These are phyloP conservation scores for Diplazon laetatorius DNA, from an alignment of 2,888 invertebrate genomes.

Conservation along the genomic window DNA sequence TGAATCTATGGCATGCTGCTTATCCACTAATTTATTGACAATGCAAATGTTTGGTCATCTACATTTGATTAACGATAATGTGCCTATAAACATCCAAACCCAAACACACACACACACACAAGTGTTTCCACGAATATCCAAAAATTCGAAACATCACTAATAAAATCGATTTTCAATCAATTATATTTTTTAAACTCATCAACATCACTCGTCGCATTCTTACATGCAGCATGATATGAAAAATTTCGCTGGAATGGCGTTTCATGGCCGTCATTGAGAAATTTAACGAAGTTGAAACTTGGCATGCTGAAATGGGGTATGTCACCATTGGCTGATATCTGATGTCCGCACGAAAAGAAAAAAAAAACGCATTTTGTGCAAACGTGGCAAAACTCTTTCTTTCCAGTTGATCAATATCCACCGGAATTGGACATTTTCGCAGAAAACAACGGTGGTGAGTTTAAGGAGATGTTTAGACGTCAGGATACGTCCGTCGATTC, in stretches of 20 bases:
- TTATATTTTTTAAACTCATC: slow-evolving; percentile 39
- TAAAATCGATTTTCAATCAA: too few species aligned
- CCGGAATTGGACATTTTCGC: slow-evolving; percentile 76
- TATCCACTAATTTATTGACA: slow-evolving; percentile 19
- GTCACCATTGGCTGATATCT: slow-evolving; percentile 10
- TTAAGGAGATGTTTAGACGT: slow-evolving; percentile 68
- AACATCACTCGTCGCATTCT: slow-evolving; percentile 37
- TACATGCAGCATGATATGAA: slow-evolving; percentile 47
- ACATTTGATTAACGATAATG: too few species aligned
- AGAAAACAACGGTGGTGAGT: slow-evolving; percentile 74
- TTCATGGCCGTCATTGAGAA: slow-evolving; percentile 18
- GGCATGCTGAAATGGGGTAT: slow-evolving; percentile 58
- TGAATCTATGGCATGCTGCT: slow-evolving; percentile 45
- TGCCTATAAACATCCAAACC: too few species aligned
- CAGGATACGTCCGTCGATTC: slow-evolving; percentile 61
- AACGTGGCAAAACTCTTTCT: slow-evolving; percentile 52
- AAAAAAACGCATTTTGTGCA: slow-evolving; percentile 40
- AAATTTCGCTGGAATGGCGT: slow-evolving; percentile 13
- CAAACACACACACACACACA: too few species aligned
- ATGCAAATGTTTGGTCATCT: not conserved
- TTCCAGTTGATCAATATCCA: slow-evolving; percentile 61
- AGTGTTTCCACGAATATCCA: not conserved
- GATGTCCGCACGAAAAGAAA: not conserved
- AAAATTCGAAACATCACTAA: not conserved
- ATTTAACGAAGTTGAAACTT: slow-evolving; percentile 59